Base-by-base conservation (phyloP, 2,113 vertebrate genomes). In the Canis aureus region DNA sequence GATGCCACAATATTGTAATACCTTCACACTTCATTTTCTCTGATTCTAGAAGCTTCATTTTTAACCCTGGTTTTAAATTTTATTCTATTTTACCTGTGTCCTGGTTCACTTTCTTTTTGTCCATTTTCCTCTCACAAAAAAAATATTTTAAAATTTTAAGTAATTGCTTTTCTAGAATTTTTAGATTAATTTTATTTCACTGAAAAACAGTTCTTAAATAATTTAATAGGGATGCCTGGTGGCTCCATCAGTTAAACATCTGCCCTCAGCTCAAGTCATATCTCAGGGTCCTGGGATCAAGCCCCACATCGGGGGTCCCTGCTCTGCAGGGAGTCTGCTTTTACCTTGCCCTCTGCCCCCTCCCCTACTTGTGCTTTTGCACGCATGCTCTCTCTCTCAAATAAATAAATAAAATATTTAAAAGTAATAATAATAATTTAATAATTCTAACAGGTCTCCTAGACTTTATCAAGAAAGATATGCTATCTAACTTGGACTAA, bases 31-130 rank as follows among this genome's bases (percentile, higher is more conserved):
- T 71, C 27, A 32, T 59, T 85, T 51, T 55, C 94, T 53, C 76
- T 86, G 22, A 35, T 74, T 85, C 38, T n/a, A 12, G 35, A 53
- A 85, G 64, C 62, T 91, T 93, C 5, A 0, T 29, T 69, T 80
- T 94, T 67, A 90, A 83, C 32, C 25, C 66, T 27, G 15, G 5
- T 62, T 43, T 59, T 83, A 35, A 76, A 51, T 85, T 51, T 27
- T 29, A 8, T 74, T 89, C 51, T 89, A 4, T 69, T 93, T 82
- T 55, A 55, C 60, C 60, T 74, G 11, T 38, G 23, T 57, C 67
- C 38, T 35, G 1, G 38, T 95, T 69, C 57, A 27, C 74, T 57
- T 91, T 76, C 51, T 95, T 49, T 88, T 51, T 55, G n/a, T 80
- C 19, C 62, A 19, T 62, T 83, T 89, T 78, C 69, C 71, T 13